These are phyloP conservation scores for Chaetodon trifasciatus DNA, from an alignment of 2,797 vertebrate genomes.

Conservation along the genomic window DNA sequence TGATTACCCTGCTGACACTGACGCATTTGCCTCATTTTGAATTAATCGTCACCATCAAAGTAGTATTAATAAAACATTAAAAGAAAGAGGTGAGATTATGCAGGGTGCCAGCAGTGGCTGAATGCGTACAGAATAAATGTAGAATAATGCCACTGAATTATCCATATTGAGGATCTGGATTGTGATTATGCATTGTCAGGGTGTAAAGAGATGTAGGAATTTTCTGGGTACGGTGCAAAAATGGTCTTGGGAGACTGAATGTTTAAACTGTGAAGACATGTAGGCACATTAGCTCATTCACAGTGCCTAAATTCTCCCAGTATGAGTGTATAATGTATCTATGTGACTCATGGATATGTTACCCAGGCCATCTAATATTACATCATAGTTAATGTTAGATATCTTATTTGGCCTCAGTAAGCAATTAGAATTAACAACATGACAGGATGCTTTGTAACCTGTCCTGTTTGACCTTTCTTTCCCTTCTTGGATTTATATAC, in stretches of 20 bases:
- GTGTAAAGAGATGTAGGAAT: neutral
- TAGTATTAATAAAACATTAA: conserved; percentile 37
- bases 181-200: neutral
- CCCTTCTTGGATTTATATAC: conserved; percentile 21
- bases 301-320: neutral
- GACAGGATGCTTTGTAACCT: conserved; percentile 25
- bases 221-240: neutral
- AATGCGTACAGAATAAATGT: conserved; percentile 1
- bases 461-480: conserved; percentile 24
- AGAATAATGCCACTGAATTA: neutral
- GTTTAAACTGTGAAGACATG: neutral
- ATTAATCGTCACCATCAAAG: conserved; percentile 39
- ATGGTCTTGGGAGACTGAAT: neutral
- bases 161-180: neutral
- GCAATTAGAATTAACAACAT: conserved; percentile 43
- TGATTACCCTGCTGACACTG: conserved; percentile 46
- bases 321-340: neutral
- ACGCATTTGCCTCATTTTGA: conserved; percentile 37
- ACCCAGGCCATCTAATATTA: neutral
- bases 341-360: neutral
- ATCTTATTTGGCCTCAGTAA: conserved; percentile 32
- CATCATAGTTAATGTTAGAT: conserved; percentile 1
- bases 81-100: conserved; percentile 21
- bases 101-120: neutral
- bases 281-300: neutral